Evolutionary conservation across 1,140 invertebrate genomes (phyloP).

Genomic region (Pseudomyrmex sp.): DNA sequence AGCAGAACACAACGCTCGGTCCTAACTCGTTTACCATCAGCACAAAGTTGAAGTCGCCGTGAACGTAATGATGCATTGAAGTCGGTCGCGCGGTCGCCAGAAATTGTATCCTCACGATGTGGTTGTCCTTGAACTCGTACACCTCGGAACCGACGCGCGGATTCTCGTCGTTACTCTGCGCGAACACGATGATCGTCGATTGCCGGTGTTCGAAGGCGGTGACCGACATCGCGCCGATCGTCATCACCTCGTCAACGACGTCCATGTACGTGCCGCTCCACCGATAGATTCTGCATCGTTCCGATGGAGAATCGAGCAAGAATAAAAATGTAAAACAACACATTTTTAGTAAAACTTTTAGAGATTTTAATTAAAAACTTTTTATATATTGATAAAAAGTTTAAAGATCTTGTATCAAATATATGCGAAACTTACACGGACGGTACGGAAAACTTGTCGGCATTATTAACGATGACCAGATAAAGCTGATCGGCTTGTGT

Average conservation of each 20-base stretch:
- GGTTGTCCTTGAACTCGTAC: slow-evolving; percentile 67
- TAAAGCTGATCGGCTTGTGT: slow-evolving; percentile 66
- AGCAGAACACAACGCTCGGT: slow-evolving; percentile 67
- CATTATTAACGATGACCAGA: slow-evolving; percentile 68
- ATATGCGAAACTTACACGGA: slow-evolving; percentile 63
- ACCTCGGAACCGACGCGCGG: slow-evolving; percentile 63
- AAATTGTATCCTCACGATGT: slow-evolving; percentile 63
- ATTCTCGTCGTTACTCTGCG: slow-evolving; percentile 35
- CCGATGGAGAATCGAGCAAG: neutral
- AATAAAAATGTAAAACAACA: slow-evolving; percentile 2
- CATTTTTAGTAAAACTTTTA: no score
- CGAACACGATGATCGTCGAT: slow-evolving; percentile 73
- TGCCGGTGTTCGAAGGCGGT: slow-evolving; percentile 63
- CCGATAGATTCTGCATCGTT: slow-evolving; percentile 74
- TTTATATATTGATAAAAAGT: no score
- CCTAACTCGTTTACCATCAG: slow-evolving; percentile 62
- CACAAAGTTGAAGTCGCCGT: slow-evolving; percentile 60
- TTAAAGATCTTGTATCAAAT: neutral
- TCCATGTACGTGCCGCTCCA: slow-evolving; percentile 80
- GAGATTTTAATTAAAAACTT: no score
- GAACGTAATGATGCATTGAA: slow-evolving; percentile 67
- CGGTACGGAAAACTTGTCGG: slow-evolving; percentile 44
- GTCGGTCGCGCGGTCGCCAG: slow-evolving; percentile 62
- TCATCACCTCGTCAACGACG: slow-evolving; percentile 52
- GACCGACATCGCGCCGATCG: slow-evolving; percentile 62